A percentile compares a stretch with the other conserved stretches of the same genome.
These are phyloP conservation scores for Carduelis carduelis DNA, from an alignment of 2,797 vertebrate species.

Conservation along the genomic window DNA sequence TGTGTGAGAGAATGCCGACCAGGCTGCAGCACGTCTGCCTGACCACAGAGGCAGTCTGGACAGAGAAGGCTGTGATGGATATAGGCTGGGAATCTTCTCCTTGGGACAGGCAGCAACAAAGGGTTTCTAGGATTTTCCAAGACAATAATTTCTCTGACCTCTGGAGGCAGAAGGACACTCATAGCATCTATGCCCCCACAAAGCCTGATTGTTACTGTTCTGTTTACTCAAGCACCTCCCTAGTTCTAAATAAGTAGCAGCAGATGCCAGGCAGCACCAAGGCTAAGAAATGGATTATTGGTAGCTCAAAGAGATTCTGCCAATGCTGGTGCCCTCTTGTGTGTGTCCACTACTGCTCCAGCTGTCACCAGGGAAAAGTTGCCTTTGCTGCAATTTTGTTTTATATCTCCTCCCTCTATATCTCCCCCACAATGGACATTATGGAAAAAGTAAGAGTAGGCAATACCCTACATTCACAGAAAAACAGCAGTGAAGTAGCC, in stretches of 20 bases:
- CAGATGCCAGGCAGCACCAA: background rate
- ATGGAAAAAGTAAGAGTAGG: background rate
- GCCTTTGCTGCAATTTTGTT: background rate
- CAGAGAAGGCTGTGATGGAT: background rate
- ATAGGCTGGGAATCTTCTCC: background rate
- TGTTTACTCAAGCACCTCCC: background rate
- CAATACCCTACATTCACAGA: background rate
- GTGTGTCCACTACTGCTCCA: background rate
- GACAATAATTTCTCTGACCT: background rate
- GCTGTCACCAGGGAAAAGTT: background rate
- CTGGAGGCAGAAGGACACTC: background rate
- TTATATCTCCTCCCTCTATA: too few species aligned
- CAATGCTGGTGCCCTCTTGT: accelerated
- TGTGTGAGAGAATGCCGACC: accelerated
- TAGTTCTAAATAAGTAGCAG: background rate
- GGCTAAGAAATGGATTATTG: background rate
- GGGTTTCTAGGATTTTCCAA: background rate
- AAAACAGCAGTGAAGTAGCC: background rate
- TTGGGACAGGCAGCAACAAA: background rate
- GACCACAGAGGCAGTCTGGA: background rate
- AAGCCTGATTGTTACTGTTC: background rate
- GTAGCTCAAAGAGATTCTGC: background rate
- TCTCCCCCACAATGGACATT: accelerated
- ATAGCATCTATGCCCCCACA: background rate
- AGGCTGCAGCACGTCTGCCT: background rate